phyloP scores from a whole-genome alignment of 2,113 vertebrate genomes.

The Bolborhynchus lineola region DNA sequence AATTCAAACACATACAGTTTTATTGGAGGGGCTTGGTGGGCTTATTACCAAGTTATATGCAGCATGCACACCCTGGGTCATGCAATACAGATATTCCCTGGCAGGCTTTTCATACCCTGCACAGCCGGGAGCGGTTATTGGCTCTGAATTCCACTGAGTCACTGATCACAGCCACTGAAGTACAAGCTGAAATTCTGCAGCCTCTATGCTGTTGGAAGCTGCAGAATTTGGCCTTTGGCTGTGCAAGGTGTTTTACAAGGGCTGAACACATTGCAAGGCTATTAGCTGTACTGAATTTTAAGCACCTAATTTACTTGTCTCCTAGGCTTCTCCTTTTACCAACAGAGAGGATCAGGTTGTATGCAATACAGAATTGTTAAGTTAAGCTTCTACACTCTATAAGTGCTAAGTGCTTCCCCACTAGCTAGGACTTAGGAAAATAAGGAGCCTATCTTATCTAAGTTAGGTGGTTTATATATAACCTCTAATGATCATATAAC shows the following conservation, averaged over 20 bases:
- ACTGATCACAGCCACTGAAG: neutral
- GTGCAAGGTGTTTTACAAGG: neutral
- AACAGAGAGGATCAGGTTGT: neutral
- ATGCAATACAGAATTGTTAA: neutral
- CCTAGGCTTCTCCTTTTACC: neutral
- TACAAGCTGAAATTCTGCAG: neutral
- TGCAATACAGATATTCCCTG: neutral
- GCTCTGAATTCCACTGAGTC: neutral
- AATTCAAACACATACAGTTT: neutral
- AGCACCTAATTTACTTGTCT: neutral
- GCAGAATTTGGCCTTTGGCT: neutral
- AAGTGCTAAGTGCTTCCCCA: neutral
- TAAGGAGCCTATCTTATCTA: neutral
- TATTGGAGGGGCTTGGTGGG: neutral
- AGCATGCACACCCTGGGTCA: neutral
- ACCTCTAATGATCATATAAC: neutral
- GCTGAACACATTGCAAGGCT: neutral
- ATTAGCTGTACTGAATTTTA: neutral
- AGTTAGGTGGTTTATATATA: neutral
- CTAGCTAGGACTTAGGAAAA: neutral
- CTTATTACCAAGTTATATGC: rapidly evolving
- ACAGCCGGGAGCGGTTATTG: neutral
- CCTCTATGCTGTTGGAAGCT: neutral
- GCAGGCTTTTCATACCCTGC: neutral
- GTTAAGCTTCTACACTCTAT: neutral